Percentiles rank a stretch among this genome's conserved stretches.
Conservation (phyloP, 2,113 vertebrate genomes). For the Esox niger region DNA sequence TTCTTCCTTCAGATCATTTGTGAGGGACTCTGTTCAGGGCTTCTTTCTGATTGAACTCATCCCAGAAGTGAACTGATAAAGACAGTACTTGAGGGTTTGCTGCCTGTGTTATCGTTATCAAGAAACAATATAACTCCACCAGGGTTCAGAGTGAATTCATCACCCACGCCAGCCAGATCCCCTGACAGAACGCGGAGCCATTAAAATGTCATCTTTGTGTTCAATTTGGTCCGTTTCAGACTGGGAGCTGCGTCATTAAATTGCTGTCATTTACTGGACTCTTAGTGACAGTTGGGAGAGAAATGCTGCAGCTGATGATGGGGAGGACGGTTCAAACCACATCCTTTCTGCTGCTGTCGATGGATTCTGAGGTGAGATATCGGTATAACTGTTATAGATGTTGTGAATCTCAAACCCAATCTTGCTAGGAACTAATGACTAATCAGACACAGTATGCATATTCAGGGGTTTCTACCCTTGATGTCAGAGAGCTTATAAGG, state of each 20-base stretch:
- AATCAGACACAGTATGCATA: too few species aligned
- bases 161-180: conserved; percentile 8
- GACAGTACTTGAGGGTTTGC: conserved; percentile 25
- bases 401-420: conserved; percentile 8
- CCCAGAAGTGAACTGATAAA: not conserved
- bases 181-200: conserved; percentile 21
- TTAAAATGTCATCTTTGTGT: conserved; percentile 31
- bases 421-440: not conserved
- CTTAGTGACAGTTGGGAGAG: not conserved
- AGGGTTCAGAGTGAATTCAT: conserved; percentile 11
- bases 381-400: conserved; percentile 13
- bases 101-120: conserved; percentile 40
- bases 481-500: too few species aligned
- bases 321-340: not conserved
- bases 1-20: conserved; percentile 13
- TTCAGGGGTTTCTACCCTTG: too few species aligned
- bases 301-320: conserved; percentile 5
- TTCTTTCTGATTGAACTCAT: not conserved
- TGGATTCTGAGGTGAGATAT: conserved; percentile 24
- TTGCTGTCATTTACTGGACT: conserved; percentile 8
- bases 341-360: conserved; percentile 12
- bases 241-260: conserved; percentile 7
- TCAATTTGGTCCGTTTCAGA: conserved; percentile 17
- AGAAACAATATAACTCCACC: conserved; percentile 28
- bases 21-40: not conserved